Base-by-base conservation (phyloP, 1,140 invertebrate species). In the Globodera ellingtonae region DNA sequence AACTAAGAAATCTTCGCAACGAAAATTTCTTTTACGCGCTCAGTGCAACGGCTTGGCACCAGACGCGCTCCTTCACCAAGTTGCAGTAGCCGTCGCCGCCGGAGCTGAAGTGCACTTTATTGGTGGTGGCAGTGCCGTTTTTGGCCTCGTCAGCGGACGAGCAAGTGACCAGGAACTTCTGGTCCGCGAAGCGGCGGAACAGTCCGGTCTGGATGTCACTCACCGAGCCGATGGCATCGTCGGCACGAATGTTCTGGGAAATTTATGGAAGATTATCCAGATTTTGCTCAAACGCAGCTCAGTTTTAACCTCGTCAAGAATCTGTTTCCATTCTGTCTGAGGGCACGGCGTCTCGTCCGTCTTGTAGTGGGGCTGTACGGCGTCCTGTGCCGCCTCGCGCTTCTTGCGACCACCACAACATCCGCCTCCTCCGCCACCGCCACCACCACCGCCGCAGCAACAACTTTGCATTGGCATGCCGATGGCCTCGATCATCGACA, bases 51-150 rank as follows among this genome's bases (percentile, higher is more conserved):
- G 69, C 78, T 46, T 79, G 78, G 48, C 78, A 79, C 77, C 77
- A 79, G 50, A 75, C 44, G 24, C 72, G 46, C 6, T 79, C 24
- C 50, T 79, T 79, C 52, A 56, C 52, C n/a, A 77, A n/a, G 73
- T 79, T 70, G 44, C 78, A 79, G 65, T 79, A 79, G 21, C 78
- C 78, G 73, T 79, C 78, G 21, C 78, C 78, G 46, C 71, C 56
- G 18, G 62, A 72, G 24, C 72, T 78, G 50, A 79, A 59, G 48
- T 75, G 70, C 47, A 79, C 69, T 72, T 79, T 79, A 48, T 79
- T 79, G 65, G 69, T n/a, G 56, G 52, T 4, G 9, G 73, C 65
- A 72, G 47, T 47, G 3, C 35, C 50, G 5, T 70, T 47, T 73
- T 80, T 80, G 15, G 47, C 15, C 7, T 47, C 56, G 10, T 80